Percentiles rank a stretch among this genome's conserved stretches.
These are phyloP conservation scores for Gila robusta DNA, from an alignment of 2,797 vertebrate species.

Conservation along the genomic window DNA sequence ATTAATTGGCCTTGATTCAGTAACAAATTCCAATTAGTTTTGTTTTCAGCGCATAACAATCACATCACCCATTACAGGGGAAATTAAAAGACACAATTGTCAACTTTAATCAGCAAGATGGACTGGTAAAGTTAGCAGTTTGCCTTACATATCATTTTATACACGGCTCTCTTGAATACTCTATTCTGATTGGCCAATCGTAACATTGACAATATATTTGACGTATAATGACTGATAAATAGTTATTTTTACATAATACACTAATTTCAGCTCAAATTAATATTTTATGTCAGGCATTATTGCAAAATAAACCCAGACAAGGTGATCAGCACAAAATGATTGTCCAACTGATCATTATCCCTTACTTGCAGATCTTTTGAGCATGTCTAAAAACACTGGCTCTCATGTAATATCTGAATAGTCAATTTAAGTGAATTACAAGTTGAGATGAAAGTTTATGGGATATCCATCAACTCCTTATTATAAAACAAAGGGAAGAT, in stretches of 20 bases:
- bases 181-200: background rate
- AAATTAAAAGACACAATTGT: constrained; percentile 59
- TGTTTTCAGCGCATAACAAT: constrained; percentile 58
- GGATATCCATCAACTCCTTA: constrained; percentile 44
- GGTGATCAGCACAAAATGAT: background rate
- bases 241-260: background rate
- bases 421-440: constrained; percentile 73
- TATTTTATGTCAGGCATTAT: background rate
- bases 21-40: constrained; percentile 60
- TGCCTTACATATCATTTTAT: constrained; percentile 63
- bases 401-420: constrained; percentile 72
- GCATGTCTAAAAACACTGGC: constrained; percentile 77
- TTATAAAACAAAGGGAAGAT: constrained; percentile 65
- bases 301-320: background rate
- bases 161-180: background rate
- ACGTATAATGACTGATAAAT: background rate
- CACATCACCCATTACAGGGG: constrained; percentile 58
- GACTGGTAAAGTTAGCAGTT: constrained; percentile 62
- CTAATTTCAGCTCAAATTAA: background rate
- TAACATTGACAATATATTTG: background rate
- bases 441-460: constrained; percentile 52
- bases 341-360: background rate
- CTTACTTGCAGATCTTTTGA: constrained; percentile 53
- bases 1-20: constrained; percentile 64
- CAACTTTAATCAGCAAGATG: constrained; percentile 59